Evolutionary conservation across 2,888 invertebrate species (phyloP).

Genomic region (Lamellibrachia columna): DNA sequence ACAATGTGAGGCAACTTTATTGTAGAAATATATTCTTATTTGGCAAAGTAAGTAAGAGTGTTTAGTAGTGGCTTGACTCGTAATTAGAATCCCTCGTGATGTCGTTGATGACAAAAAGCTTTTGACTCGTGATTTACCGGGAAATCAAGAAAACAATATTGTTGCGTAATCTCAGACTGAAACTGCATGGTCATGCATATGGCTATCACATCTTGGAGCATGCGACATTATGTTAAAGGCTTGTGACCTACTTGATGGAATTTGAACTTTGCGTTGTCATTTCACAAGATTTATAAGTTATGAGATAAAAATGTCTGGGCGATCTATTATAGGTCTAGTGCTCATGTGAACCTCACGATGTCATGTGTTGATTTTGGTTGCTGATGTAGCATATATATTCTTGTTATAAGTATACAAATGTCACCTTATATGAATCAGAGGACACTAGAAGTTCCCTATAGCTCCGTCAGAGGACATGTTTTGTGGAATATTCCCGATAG

Average conservation of each 20-base stretch:
- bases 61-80: too few relatives aligned
- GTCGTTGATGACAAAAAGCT: too few relatives aligned
- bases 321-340: not conserved
- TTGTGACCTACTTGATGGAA: not conserved
- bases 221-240: not conserved
- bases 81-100: too few relatives aligned
- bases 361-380: not conserved
- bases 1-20: too few relatives aligned
- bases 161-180: not conserved
- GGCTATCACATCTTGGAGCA: not conserved
- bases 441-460: not conserved
- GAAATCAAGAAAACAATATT: too few relatives aligned
- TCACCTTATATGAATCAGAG: not conserved
- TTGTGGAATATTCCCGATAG: too few relatives aligned
- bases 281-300: not conserved
- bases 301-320: not conserved
- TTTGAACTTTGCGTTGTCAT: not conserved
- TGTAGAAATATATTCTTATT: too few relatives aligned
- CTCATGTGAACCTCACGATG: not conserved
- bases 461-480: too few relatives aligned
- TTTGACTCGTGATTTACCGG: too few relatives aligned
- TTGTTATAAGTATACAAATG: not conserved
- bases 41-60: too few relatives aligned
- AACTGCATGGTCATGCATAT: not conserved
- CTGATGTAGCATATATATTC: not conserved